Conservation (phyloP, 2,797 vertebrate species). For the Scolopax bukidnonensis region DNA sequence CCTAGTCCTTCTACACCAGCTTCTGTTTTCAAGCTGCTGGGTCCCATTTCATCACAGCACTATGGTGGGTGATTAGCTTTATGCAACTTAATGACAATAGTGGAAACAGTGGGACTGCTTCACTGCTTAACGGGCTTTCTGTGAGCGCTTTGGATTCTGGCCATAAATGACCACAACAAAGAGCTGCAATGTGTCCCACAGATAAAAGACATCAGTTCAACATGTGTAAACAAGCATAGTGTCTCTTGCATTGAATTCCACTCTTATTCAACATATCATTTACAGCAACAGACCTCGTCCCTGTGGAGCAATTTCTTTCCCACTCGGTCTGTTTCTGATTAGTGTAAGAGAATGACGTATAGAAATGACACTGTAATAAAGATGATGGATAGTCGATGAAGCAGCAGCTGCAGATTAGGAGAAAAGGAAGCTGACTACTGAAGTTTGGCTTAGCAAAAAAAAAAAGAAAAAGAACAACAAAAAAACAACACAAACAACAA, state of each 20-base stretch:
- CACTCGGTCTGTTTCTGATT: conserved; percentile 48
- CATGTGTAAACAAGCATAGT: conserved; percentile 10
- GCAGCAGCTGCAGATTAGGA: conserved; percentile 36
- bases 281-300: conserved; percentile 32
- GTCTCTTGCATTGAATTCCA: conserved; percentile 31
- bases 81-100: not conserved
- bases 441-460: not conserved
- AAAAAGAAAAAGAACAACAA: not conserved
- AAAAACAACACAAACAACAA: not conserved
- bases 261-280: not conserved
- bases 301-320: conserved; percentile 36
- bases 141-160: not conserved
- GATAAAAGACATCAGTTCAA: conserved; percentile 11
- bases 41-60: not conserved
- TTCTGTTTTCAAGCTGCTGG: not conserved
- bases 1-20: not conserved
- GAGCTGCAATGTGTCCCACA: not conserved
- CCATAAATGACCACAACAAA: conserved; percentile 23
- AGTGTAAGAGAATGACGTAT: conserved; percentile 34
- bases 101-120: not conserved
- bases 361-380: conserved; percentile 30
- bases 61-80: not conserved
- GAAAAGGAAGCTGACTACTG: conserved; percentile 33
- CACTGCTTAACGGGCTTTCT: not conserved
- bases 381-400: conserved; percentile 27